Conservation (phyloP, 2,888 invertebrate genomes). For the Drosophila picticornis region DNA sequence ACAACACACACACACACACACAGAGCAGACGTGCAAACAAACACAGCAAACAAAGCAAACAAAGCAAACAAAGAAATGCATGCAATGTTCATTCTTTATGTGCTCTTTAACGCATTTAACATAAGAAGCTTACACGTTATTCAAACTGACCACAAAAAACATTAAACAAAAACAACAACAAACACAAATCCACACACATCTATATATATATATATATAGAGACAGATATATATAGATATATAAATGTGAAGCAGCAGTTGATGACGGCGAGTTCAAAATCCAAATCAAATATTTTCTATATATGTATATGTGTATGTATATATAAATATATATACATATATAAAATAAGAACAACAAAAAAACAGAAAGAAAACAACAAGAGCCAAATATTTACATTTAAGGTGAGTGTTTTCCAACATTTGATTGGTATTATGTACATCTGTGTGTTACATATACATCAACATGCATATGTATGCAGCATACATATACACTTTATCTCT, state of each 20-base stretch:
- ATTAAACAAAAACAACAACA: conserved; percentile 2
- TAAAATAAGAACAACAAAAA: not conserved
- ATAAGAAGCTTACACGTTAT: conserved; percentile 46
- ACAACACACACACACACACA: conserved; percentile 19
- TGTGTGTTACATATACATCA: not conserved
- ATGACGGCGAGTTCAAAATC: conserved; percentile 42
- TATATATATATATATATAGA: not conserved
- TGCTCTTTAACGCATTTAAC: conserved; percentile 59
- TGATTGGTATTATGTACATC: not conserved
- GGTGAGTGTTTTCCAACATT: conserved; percentile 63
- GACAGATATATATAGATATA: not conserved
- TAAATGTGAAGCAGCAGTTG: conserved; percentile 6
- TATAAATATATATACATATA: not conserved
- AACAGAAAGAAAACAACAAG: conserved; percentile 58
- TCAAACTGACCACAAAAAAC: conserved; percentile 15
- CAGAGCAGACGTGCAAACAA: not conserved
- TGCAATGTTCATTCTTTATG: conserved; percentile 39
- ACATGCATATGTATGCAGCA: not conserved
- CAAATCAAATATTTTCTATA: conserved; percentile 58
- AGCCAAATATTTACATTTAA: conserved; percentile 82
- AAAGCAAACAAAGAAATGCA: conserved; percentile 10
- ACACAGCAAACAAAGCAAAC: not conserved
- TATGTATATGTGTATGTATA: not conserved
- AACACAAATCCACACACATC: conserved; percentile 8
- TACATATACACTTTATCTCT: not conserved